A percentile compares a stretch with the other conserved stretches of the same genome.
phyloP scores from a whole-genome alignment of 2,113 vertebrate genomes.

The Gobio gobio region DNA sequence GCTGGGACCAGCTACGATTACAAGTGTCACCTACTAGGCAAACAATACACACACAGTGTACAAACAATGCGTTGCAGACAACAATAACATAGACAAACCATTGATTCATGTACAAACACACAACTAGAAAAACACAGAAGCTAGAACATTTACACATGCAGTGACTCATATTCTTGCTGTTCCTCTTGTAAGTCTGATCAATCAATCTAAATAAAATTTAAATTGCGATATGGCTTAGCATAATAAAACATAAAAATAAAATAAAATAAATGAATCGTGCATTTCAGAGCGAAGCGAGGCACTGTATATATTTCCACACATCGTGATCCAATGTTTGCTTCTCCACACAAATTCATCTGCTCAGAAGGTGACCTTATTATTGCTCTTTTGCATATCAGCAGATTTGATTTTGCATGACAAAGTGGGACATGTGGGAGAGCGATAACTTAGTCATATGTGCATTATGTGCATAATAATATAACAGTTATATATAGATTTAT shows the following conservation, averaged over 20 bases:
- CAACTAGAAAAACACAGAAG: background rate
- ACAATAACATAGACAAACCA: background rate
- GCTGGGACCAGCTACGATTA: conserved; percentile 35
- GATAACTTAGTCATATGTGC: no score
- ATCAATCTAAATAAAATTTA: background rate
- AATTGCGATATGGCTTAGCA: background rate
- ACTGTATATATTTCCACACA: background rate
- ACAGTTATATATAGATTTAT: no score
- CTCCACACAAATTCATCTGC: background rate
- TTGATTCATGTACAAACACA: background rate
- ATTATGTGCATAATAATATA: no score
- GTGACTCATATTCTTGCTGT: background rate
- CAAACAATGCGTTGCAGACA: conserved; percentile 2
- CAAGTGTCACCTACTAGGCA: background rate
- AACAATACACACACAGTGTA: background rate
- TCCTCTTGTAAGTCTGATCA: background rate
- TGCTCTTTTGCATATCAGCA: no score
- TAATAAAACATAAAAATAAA: background rate
- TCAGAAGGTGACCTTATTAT: background rate
- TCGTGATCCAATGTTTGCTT: background rate
- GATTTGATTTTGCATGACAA: no score
- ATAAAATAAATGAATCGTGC: background rate
- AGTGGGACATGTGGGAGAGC: no score
- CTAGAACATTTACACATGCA: background rate
- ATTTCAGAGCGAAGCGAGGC: background rate